These are phyloP conservation scores for Ectemnius lituratus DNA, from an alignment of 2,888 invertebrate genomes.

Conservation along the genomic window DNA sequence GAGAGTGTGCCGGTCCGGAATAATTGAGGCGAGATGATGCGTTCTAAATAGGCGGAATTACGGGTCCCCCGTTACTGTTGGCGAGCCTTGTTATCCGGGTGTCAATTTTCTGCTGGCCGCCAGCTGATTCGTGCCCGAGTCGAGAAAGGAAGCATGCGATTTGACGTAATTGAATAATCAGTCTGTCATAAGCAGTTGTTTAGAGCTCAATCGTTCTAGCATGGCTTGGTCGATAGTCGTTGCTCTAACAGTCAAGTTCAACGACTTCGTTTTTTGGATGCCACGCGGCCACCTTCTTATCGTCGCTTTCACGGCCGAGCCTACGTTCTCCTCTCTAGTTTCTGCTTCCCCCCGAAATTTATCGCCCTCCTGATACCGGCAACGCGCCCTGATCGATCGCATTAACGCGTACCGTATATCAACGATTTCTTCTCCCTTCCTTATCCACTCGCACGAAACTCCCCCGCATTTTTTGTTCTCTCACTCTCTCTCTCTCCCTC, in stretches of 20 bases:
- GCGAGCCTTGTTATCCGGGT: neutral
- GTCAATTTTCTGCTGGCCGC: slow-evolving; percentile 15
- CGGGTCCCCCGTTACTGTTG: neutral
- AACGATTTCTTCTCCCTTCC: no score
- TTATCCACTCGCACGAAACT: no score
- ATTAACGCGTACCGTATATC: no score
- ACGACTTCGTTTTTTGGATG: neutral
- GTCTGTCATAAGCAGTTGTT: slow-evolving; percentile 18
- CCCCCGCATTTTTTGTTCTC: no score
- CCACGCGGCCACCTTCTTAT: no score
- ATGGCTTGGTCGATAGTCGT: neutral
- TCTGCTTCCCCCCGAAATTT: no score
- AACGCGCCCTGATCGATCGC: no score
- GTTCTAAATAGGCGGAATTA: slow-evolving; percentile 13
- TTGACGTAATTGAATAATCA: slow-evolving; percentile 28
- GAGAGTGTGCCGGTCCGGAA: no score
- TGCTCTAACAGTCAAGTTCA: neutral
- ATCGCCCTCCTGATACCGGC: no score
- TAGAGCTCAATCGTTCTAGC: neutral
- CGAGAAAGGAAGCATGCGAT: slow-evolving; percentile 27
- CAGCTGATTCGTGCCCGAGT: slow-evolving; percentile 13
- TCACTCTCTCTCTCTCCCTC: no score
- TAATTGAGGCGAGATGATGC: neutral
- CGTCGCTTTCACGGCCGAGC: no score
- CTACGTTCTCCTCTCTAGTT: no score